Conservation (phyloP, 2,888 invertebrate species). For the Drosophila atroscutellata region DNA sequence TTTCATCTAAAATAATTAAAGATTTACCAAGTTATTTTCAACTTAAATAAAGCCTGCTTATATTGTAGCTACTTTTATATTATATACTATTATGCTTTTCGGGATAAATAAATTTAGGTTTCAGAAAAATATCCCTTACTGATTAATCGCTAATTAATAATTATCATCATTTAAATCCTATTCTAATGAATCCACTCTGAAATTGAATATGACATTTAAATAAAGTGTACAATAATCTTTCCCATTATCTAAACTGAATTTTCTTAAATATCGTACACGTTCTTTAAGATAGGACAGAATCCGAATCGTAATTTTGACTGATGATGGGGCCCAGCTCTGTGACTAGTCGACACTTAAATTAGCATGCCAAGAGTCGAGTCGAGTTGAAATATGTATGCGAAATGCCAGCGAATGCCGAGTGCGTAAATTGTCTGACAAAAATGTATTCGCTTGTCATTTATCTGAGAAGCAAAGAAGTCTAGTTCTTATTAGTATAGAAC, state of each 20-base stretch:
- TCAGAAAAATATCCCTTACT: neutral
- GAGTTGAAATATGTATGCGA: slow-evolving; percentile 27
- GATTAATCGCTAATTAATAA: neutral
- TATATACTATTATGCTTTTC: neutral
- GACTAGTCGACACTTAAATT: slow-evolving; percentile 45
- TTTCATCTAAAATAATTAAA: neutral
- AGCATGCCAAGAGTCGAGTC: slow-evolving; percentile 38
- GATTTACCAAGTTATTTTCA: neutral
- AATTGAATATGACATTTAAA: no score
- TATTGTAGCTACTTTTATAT: neutral
- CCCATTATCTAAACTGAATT: neutral
- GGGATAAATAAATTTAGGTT: neutral
- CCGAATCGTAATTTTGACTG: slow-evolving; percentile 34
- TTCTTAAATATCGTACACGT: slow-evolving; percentile 7
- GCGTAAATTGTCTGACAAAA: slow-evolving; percentile 58
- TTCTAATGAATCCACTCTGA: no score
- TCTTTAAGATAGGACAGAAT: slow-evolving; percentile 15
- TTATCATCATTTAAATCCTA: no score
- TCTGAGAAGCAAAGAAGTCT: slow-evolving; percentile 11
- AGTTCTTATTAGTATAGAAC: neutral
- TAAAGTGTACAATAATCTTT: no score
- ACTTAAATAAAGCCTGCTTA: neutral
- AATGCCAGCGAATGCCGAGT: slow-evolving; percentile 12
- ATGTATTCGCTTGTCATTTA: slow-evolving; percentile 42
- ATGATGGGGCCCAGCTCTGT: slow-evolving; percentile 31